Percentiles rank a stretch among this genome's conserved stretches.
Conservation (phyloP, 2,797 vertebrate genomes). For the Lutjanus campechanus region DNA sequence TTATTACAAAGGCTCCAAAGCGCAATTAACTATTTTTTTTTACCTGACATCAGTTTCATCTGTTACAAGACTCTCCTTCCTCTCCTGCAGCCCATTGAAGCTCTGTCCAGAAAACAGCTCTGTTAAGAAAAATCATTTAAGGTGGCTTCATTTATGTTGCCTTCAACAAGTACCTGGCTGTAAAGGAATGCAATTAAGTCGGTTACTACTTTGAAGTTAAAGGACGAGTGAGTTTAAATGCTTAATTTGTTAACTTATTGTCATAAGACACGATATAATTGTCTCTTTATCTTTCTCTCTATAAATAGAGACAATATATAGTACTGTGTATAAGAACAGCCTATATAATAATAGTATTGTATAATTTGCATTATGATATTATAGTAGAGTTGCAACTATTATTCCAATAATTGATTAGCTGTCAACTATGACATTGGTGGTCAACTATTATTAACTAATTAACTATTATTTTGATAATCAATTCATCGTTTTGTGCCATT, state of each 20-base stretch:
- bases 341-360: background rate
- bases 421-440: no score
- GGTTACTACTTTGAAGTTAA: background rate
- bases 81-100: background rate
- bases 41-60: slow-evolving; percentile 14
- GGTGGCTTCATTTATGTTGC: slow-evolving; percentile 8
- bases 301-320: background rate
- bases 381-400: no score
- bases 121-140: background rate
- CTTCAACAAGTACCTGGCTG: slow-evolving; percentile 4
- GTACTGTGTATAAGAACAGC: background rate
- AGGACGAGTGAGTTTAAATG: background rate
- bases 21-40: slow-evolving; percentile 23
- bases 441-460: no score
- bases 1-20: slow-evolving; percentile 11
- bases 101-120: slow-evolving; percentile 4
- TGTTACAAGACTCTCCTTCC: background rate
- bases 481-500: no score
- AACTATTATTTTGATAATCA: no score
- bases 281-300: no score
- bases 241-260: slow-evolving; percentile 24
- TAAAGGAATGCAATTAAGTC: background rate
- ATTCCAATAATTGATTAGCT: no score
- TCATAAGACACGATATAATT: background rate
- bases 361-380: background rate